Evolutionary conservation across 2,113 vertebrate species (phyloP), one percentile per base, ranked within the genome.

Genomic region (Megaceryle maxima): DNA sequence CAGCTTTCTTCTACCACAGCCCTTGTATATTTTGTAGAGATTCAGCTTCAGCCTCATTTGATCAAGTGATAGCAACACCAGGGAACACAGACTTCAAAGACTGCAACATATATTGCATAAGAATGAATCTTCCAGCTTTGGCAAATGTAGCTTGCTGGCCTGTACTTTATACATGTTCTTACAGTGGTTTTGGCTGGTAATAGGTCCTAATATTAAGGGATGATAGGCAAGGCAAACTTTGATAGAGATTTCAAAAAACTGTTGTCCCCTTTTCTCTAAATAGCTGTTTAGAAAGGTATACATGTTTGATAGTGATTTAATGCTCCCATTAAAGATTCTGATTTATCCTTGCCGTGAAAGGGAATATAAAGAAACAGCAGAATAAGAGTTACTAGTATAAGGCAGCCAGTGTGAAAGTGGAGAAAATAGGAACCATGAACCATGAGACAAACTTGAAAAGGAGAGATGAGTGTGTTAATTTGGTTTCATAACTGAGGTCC

Each of bases 121-220:
- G 33, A 77, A 57, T 24, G 35, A 88, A 80, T 29, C 26, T 76
- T n/a, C 19, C 25, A n/a, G 57, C 31, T 41, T 24, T 33, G 55
- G 21, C 70, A 48, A 44, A 29, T 8, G 28, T 60, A 19, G 22
- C 13, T 37, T 13, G 4, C 37, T 14, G 56, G 16, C 28, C 18
- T 73, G 17, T 17, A 13, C n/a, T n/a, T 81, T 21, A 63, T 1
- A 31, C 16, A 29, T 25, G 19, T 5, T 62, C 13, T n/a, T 87
- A 10, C 20, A 33, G 4, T 5, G 43, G 28, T 15, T 55, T 28
- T 24, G 31, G 8, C 8, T 18, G 19, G 4, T 50, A 35, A 19
- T 1, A 8, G 4, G 2, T 59, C 13, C 19, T 43, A 29, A 3
- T 22, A 29, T 1, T 21, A 28, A 60, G 21, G 10, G 0, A 1